These are phyloP conservation scores for Apeira syringaria DNA, from an alignment of 2,888 invertebrate species.

Conservation along the genomic window DNA sequence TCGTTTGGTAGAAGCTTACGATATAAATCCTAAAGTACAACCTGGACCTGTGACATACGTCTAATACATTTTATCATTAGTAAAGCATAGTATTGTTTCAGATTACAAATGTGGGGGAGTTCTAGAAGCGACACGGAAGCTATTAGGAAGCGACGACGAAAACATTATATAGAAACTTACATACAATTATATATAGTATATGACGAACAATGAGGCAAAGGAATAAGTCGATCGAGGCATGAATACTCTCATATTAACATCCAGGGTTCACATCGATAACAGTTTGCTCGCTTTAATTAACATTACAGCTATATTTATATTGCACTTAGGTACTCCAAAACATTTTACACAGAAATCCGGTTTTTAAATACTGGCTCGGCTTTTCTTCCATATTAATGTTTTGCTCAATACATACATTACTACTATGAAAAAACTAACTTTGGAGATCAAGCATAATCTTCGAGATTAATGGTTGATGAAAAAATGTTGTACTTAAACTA, in stretches of 20 bases:
- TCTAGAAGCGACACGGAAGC: slow-evolving; percentile 69
- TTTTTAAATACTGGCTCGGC: slow-evolving; percentile 82
- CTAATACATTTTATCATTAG: slow-evolving; percentile 60
- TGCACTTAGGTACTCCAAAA: slow-evolving; percentile 74
- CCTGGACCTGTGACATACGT: slow-evolving; percentile 77
- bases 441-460: slow-evolving; percentile 35
- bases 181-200: slow-evolving; percentile 37
- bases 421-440: slow-evolving; percentile 53
- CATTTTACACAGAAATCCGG: slow-evolving; percentile 74
- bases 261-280: slow-evolving; percentile 26
- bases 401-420: slow-evolving; percentile 47
- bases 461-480: slow-evolving; percentile 32
- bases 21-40: slow-evolving; percentile 74
- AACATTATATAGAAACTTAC: slow-evolving; percentile 55
- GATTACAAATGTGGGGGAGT: slow-evolving; percentile 54
- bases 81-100: slow-evolving; percentile 64
- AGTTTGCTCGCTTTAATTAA: slow-evolving; percentile 47
- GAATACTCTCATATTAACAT: slow-evolving; percentile 23
- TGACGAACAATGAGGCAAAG: slow-evolving; percentile 46
- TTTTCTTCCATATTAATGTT: slow-evolving; percentile 63
- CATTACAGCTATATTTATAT: slow-evolving; percentile 72
- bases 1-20: slow-evolving; percentile 64
- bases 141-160: slow-evolving; percentile 67
- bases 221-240: slow-evolving; percentile 33
- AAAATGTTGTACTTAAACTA: slow-evolving; percentile 39